Conservation (phyloP, 1,140 invertebrate species). For the Orius insidiosus region DNA sequence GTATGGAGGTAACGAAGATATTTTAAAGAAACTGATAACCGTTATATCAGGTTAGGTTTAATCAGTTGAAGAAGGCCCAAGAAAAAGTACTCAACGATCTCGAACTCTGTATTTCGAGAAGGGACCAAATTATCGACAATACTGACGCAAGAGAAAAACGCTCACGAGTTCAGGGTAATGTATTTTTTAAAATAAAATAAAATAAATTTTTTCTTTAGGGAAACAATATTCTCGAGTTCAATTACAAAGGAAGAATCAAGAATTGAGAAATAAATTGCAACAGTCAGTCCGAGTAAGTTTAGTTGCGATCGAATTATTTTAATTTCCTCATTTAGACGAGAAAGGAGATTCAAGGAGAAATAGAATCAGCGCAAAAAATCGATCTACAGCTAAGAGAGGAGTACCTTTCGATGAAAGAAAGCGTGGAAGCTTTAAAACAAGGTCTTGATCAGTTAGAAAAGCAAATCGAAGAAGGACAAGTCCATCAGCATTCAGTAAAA, state of each 20-base stretch:
- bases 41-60: constrained; percentile 33
- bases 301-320: background rate
- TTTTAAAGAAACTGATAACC: background rate
- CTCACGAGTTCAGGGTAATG: constrained; percentile 8
- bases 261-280: constrained; percentile 36
- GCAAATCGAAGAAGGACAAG: constrained; percentile 21
- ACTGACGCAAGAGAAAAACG: constrained; percentile 37
- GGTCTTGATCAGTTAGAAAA: constrained; percentile 17
- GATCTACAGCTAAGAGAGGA: constrained; percentile 9
- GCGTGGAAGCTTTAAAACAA: background rate
- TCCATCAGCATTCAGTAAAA: constrained; percentile 20
- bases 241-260: constrained; percentile 31
- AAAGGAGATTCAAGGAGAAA: background rate
- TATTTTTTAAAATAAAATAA: constrained; percentile 27
- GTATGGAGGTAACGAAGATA: constrained; percentile 44
- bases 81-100: constrained; percentile 58
- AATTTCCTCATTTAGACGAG: constrained; percentile 2
- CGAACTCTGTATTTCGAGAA: constrained; percentile 49
- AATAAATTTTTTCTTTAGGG: constrained; percentile 23
- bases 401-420: background rate
- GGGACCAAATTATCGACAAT: constrained; percentile 43
- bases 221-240: constrained; percentile 23
- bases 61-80: constrained; percentile 49
- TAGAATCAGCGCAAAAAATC: too few relatives aligned
- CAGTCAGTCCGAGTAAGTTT: constrained; percentile 30